phyloP scores from a whole-genome alignment of 1,140 invertebrate genomes.

The Himalopsyche phryganea region DNA sequence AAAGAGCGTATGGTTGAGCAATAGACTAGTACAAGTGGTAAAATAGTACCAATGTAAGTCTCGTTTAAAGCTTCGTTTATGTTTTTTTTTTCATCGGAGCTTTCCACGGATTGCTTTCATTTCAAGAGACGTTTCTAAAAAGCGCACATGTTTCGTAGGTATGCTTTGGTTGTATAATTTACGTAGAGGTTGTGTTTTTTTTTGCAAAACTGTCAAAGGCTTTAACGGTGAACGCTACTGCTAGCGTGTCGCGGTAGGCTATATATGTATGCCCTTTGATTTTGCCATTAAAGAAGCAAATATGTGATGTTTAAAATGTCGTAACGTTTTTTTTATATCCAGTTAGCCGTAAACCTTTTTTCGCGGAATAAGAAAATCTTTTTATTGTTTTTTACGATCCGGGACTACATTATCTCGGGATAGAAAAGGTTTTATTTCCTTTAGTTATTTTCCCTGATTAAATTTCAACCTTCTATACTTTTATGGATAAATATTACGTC shows the following conservation, averaged over 20 bases:
- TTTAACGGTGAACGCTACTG: conserved; percentile 4
- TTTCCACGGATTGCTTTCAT: conserved; percentile 11
- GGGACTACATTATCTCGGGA: conserved; percentile 28
- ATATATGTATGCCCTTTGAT: conserved; percentile 12
- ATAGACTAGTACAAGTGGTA: neutral
- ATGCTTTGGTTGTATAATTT: neutral
- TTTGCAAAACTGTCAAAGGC: conserved; percentile 16
- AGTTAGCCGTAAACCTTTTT: conserved; percentile 26
- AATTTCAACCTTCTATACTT: conserved; percentile 24
- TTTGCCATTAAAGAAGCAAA: conserved; percentile 10
- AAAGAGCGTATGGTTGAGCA: neutral
- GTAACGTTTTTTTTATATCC: conserved; percentile 14
- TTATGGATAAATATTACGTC: conserved; percentile 1
- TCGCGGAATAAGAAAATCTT: conserved; percentile 25
- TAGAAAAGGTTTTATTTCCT: conserved; percentile 27
- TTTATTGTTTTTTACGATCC: conserved; percentile 24
- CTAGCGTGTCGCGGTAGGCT: neutral
- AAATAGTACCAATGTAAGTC: neutral
- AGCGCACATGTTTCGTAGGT: neutral
- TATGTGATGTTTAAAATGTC: conserved; percentile 14
- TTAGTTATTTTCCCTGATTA: conserved; percentile 29
- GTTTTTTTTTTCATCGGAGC: neutral
- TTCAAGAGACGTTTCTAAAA: conserved; percentile 1
- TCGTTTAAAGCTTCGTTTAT: neutral
- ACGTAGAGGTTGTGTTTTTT: conserved; percentile 5